Evolutionary conservation across 1,140 invertebrate species (phyloP).

Genomic region (Drosophila mayri): DNA sequence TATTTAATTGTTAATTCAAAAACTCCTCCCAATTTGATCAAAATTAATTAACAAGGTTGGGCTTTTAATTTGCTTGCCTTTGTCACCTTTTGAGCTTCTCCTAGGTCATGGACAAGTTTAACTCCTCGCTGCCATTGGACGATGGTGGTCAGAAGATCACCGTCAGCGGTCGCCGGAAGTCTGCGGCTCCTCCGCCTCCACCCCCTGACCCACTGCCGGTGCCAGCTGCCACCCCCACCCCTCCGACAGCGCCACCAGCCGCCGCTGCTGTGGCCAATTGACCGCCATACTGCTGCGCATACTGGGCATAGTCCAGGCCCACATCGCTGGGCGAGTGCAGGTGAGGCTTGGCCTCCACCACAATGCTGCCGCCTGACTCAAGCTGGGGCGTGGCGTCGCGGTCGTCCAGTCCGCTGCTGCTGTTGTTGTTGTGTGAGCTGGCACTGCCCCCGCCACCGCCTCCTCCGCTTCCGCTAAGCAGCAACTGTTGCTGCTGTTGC

Average conservation of each 20-base stretch:
- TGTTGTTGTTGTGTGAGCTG: conserved; percentile 78
- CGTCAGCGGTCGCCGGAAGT: conserved; percentile 92
- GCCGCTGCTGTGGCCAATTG: conserved; percentile 67
- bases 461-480: conserved; percentile 44
- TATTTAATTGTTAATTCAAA: neutral
- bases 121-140: conserved; percentile 78
- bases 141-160: conserved; percentile 94
- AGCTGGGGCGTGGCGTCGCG: conserved; percentile 81
- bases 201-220: conserved; percentile 51
- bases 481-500: conserved; percentile 66
- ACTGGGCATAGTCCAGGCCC: conserved; percentile 79
- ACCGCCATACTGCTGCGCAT: conserved; percentile 84
- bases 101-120: conserved; percentile 83
- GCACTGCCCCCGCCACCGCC: conserved; percentile 61
- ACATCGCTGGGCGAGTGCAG: conserved; percentile 78
- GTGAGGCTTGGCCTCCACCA: conserved; percentile 73
- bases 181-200: conserved; percentile 85
- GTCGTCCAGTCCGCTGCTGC: conserved; percentile 73
- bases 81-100: conserved; percentile 23
- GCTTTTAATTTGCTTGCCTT: neutral
- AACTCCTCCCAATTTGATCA: neutral
- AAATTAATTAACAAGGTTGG: neutral
- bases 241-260: conserved; percentile 55
- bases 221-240: conserved; percentile 68
- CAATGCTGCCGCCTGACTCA: conserved; percentile 55